Evolutionary conservation across 2,797 vertebrate genomes (phyloP).

Genomic region (Okamejei kenojei): DNA sequence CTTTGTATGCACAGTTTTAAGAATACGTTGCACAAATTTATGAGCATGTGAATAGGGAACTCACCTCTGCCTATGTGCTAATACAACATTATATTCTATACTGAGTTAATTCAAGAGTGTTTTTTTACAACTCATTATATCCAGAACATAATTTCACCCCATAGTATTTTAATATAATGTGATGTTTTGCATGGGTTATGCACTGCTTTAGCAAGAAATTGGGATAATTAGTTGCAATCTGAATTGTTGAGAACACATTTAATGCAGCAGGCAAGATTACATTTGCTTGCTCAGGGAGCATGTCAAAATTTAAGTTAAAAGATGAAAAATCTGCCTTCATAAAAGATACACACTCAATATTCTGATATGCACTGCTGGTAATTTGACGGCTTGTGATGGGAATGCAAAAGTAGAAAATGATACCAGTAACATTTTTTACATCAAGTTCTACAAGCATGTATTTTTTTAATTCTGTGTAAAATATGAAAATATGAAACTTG

Average conservation of each 20-base stretch:
- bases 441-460: neutral
- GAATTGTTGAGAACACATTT: neutral
- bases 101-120: neutral
- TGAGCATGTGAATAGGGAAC: neutral
- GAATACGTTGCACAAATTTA: neutral
- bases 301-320: neutral
- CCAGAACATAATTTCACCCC: neutral
- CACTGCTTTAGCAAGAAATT: neutral
- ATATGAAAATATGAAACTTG: neutral
- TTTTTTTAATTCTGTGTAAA: neutral
- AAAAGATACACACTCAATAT: neutral
- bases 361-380: neutral
- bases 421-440: neutral
- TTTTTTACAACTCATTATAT: neutral
- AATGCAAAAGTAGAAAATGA: neutral
- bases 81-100: neutral
- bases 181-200: neutral
- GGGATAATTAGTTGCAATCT: neutral
- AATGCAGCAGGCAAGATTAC: neutral
- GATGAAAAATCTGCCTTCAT: neutral
- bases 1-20: too few species aligned
- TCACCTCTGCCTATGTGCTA: too few species aligned
- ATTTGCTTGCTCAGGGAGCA: neutral
- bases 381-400: neutral
- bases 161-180: neutral